phyloP scores from a whole-genome alignment of 1,140 invertebrate genomes.

The Hylaeus volcanicus region DNA sequence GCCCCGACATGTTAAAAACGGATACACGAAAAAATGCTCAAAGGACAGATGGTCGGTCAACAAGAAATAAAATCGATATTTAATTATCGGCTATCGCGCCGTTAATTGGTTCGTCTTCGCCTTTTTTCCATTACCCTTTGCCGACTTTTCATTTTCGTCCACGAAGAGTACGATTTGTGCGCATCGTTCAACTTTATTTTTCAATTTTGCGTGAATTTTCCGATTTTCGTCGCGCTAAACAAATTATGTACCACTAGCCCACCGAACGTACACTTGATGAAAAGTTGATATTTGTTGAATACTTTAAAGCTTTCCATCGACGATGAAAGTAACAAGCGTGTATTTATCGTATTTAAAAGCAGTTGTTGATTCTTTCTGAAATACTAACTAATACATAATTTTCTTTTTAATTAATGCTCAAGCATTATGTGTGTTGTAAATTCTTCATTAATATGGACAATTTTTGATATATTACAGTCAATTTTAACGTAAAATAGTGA shows the following conservation, averaged over 20 bases:
- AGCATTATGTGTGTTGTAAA: too few species aligned
- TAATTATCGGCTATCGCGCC: conserved; percentile 4
- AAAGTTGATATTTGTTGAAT: background rate
- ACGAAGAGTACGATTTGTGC: background rate
- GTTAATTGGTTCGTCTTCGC: background rate
- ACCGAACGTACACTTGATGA: background rate
- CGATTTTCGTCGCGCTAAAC: background rate
- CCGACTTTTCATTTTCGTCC: conserved; percentile 1
- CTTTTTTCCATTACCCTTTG: background rate
- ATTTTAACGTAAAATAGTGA: too few species aligned
- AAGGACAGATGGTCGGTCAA: background rate
- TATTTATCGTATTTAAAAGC: too few species aligned
- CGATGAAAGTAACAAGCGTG: too few species aligned
- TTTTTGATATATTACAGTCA: too few species aligned
- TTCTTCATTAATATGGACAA: too few species aligned
- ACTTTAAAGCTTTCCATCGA: background rate
- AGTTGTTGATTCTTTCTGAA: too few species aligned
- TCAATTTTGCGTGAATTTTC: background rate
- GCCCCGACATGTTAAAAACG: too few species aligned
- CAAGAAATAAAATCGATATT: conserved; percentile 23
- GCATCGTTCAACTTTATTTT: background rate
- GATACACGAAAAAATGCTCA: background rate
- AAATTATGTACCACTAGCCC: background rate
- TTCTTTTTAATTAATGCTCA: too few species aligned
- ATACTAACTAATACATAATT: too few species aligned